Evolutionary conservation across 2,113 vertebrate species (phyloP).

Genomic region (Xyrauchen texanus): DNA sequence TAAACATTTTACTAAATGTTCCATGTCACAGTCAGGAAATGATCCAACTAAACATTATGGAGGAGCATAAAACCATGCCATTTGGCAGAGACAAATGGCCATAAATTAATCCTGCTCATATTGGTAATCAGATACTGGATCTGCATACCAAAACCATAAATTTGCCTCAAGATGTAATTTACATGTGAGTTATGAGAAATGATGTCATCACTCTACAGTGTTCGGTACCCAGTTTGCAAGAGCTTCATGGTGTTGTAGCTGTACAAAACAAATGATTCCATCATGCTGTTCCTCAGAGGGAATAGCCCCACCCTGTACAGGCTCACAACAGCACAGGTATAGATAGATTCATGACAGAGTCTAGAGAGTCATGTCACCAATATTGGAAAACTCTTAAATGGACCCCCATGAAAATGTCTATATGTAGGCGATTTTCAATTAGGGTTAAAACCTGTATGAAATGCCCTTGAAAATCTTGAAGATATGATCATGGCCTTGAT

Average conservation of each 20-base stretch:
- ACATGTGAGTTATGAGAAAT: conserved; percentile 33
- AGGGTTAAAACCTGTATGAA: too few species aligned
- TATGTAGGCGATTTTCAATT: too few species aligned
- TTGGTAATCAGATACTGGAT: conserved; percentile 9
- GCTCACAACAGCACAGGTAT: too few species aligned
- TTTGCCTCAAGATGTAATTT: conserved; percentile 30
- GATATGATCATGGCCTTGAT: too few species aligned
- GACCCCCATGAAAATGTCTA: too few species aligned
- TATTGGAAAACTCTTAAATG: too few species aligned
- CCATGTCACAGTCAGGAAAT: neutral
- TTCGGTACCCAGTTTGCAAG: neutral
- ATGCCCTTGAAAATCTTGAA: too few species aligned
- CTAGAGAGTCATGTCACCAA: too few species aligned
- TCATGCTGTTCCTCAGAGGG: too few species aligned
- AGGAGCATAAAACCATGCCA: neutral
- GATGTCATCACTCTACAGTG: conserved; percentile 24
- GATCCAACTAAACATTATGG: neutral
- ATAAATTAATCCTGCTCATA: conserved; percentile 21
- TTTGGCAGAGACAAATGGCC: conserved; percentile 28
- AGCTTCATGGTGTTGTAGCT: neutral
- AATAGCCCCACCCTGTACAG: too few species aligned
- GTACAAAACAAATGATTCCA: too few species aligned
- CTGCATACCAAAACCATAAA: conserved; percentile 21
- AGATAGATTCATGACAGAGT: too few species aligned
- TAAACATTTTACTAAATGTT: conserved; percentile 26